Evolutionary conservation across 2,113 vertebrate species (phyloP).

Genomic region (Podarcis raffonei): DNA sequence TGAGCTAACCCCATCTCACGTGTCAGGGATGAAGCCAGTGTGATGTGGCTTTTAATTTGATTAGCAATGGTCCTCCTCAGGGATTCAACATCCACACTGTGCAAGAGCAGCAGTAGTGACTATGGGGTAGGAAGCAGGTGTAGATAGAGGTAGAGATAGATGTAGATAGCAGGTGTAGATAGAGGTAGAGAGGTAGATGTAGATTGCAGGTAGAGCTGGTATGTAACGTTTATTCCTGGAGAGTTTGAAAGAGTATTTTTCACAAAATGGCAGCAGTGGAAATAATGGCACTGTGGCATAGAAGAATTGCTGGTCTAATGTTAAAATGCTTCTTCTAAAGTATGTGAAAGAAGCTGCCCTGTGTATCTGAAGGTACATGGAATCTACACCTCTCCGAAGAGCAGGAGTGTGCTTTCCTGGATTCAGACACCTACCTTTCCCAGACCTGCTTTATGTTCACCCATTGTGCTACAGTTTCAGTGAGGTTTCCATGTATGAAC

Average conservation of each 20-base stretch:
- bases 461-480: not conserved
- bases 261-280: not conserved
- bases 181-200: too few relatives aligned
- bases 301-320: not conserved
- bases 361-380: not conserved
- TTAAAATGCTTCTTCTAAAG: not conserved
- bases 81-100: not conserved
- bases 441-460: not conserved
- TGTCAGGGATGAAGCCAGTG: not conserved
- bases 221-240: not conserved
- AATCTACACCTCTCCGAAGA: not conserved
- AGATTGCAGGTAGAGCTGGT: not conserved
- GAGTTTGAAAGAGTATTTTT: not conserved
- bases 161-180: too few relatives aligned
- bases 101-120: too few relatives aligned
- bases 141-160: too few relatives aligned
- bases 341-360: not conserved
- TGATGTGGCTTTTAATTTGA: not conserved
- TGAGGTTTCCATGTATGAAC: not conserved
- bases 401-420: not conserved
- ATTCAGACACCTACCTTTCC: not conserved
- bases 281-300: not conserved
- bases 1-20: not conserved
- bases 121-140: not conserved
- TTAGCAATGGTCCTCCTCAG: not conserved